These are phyloP conservation scores for Lithosia quadra DNA, from an alignment of 2,888 invertebrate genomes.

Conservation along the genomic window DNA sequence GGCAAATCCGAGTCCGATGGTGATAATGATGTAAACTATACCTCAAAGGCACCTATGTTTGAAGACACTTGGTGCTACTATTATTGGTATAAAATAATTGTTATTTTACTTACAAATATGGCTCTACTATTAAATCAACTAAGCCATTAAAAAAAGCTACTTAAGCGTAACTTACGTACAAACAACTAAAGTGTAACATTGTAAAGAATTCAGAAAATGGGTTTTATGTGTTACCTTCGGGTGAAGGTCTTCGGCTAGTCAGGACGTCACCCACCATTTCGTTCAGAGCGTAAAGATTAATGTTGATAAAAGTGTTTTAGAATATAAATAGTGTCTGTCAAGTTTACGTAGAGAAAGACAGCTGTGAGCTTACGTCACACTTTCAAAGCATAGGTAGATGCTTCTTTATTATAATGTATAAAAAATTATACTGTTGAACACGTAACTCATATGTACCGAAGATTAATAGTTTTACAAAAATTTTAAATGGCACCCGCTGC, in stretches of 20 bases:
- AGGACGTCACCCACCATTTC: constrained; percentile 47
- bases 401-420: constrained; percentile 63
- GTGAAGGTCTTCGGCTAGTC: constrained; percentile 54
- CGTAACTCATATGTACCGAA: not conserved
- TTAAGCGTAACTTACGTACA: not conserved
- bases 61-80: too few species aligned
- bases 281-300: constrained; percentile 55
- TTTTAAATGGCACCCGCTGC: not conserved
- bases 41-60: too few species aligned
- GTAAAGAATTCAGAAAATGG: constrained; percentile 49
- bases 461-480: constrained; percentile 8
- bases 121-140: not conserved
- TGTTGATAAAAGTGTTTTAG: constrained; percentile 59
- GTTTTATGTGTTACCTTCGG: constrained; percentile 58
- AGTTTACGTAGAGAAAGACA: constrained; percentile 57
- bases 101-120: not conserved
- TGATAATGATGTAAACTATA: too few species aligned
- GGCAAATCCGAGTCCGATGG: too few species aligned
- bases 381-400: constrained; percentile 59
- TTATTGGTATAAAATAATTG: not conserved
- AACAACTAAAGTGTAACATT: constrained; percentile 22
- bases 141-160: too few species aligned
- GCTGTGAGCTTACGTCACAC: constrained; percentile 66
- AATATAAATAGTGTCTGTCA: constrained; percentile 53
- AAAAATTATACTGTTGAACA: constrained; percentile 46